Evolutionary conservation across 2,797 vertebrate genomes (phyloP).

Genomic region (Danionella dracula): DNA sequence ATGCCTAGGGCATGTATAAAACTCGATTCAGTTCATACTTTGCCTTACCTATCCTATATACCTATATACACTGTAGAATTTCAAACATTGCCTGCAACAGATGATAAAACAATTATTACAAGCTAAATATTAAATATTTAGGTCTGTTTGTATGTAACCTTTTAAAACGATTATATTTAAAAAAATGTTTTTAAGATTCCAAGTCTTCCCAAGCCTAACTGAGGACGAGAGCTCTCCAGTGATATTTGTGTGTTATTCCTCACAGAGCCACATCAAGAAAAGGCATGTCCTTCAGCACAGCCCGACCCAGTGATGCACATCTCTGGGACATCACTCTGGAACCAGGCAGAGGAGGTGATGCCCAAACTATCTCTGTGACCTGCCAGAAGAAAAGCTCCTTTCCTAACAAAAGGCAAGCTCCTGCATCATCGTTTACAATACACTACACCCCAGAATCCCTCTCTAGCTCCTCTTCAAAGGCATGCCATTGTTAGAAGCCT

Average conservation of each 20-base stretch:
- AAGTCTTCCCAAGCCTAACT: background rate
- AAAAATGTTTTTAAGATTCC: too few relatives aligned
- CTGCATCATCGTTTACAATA: background rate
- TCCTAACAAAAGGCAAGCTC: slow-evolving; percentile 65
- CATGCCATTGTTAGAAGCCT: background rate
- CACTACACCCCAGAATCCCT: background rate
- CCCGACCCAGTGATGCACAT: slow-evolving; percentile 62
- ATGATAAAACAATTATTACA: too few relatives aligned
- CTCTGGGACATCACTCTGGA: slow-evolving; percentile 66
- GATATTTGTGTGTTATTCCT: slow-evolving; percentile 19
- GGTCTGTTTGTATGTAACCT: too few relatives aligned
- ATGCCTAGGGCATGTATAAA: too few relatives aligned
- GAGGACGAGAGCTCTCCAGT: background rate
- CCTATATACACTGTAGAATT: too few relatives aligned
- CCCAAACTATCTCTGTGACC: slow-evolving; percentile 61
- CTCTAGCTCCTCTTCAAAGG: slow-evolving; percentile 11
- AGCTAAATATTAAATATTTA: too few relatives aligned
- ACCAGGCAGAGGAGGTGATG: slow-evolving; percentile 52
- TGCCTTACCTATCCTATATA: too few relatives aligned
- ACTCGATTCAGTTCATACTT: too few relatives aligned
- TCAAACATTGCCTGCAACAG: too few relatives aligned
- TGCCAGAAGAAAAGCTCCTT: slow-evolving; percentile 61
- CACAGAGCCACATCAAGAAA: slow-evolving; percentile 60
- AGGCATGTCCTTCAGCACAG: slow-evolving; percentile 64
- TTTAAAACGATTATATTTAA: too few relatives aligned